These are phyloP conservation scores for Plectrocnemia conspersa DNA, from an alignment of 1,140 invertebrate species.

Conservation along the genomic window DNA sequence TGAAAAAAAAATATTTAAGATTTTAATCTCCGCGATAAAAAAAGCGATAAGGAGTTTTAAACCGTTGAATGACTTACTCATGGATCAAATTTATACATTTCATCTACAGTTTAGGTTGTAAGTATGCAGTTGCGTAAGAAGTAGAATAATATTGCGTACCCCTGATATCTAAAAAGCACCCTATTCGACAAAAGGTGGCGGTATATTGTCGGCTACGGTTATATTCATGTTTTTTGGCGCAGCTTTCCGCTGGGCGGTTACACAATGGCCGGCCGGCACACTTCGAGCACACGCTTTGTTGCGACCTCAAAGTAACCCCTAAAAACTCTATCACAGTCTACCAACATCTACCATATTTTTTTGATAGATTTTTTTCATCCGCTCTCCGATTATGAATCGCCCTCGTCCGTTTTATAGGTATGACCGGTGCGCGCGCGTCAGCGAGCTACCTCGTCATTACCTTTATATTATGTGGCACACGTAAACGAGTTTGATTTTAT, in stretches of 20 bases:
- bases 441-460: too few species aligned
- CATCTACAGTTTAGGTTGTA: too few species aligned
- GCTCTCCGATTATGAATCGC: background rate
- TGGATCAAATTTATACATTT: too few species aligned
- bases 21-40: too few species aligned
- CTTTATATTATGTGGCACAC: too few species aligned
- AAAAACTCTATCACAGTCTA: conserved; percentile 25
- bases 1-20: too few species aligned
- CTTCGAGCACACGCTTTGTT: conserved; percentile 35
- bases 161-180: background rate
- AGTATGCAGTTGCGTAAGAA: too few species aligned
- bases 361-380: conserved; percentile 7
- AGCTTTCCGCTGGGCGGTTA: conserved; percentile 27
- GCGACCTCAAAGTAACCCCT: conserved; percentile 35
- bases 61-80: too few species aligned
- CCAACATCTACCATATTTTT: conserved; percentile 22
- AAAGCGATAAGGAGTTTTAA: conserved; percentile 5
- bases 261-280: conserved; percentile 30
- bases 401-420: conserved; percentile 7
- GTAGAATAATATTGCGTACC: too few species aligned
- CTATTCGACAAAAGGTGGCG: conserved; percentile 10
- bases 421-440: background rate
- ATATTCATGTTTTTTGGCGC: conserved; percentile 22
- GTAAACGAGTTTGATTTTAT: too few species aligned
- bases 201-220: background rate